A percentile compares a stretch with the other conserved stretches of the same genome.
phyloP scores from a whole-genome alignment of 2,797 vertebrate genomes.

The Gouania willdenowi region DNA sequence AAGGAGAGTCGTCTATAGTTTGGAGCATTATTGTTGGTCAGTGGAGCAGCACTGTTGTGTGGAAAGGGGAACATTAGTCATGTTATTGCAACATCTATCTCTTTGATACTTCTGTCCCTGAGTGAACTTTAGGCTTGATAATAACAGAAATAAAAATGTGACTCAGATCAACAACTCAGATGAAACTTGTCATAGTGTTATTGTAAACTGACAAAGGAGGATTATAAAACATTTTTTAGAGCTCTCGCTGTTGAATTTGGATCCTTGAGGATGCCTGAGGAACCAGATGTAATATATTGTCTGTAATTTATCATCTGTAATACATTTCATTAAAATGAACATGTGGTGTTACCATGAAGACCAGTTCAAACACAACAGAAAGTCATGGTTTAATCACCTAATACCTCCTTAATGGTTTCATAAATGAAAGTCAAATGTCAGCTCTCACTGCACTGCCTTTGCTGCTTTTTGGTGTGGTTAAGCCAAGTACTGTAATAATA shows the following conservation, averaged over 20 bases:
- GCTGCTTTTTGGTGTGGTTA: not conserved
- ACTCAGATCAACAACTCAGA: too few relatives aligned
- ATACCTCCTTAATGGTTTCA: not conserved
- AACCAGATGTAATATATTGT: constrained; percentile 51
- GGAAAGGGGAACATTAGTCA: constrained; percentile 26
- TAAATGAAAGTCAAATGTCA: not conserved
- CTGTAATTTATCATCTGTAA: constrained; percentile 32
- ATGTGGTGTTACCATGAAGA: constrained; percentile 56
- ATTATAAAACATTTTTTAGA: constrained; percentile 54
- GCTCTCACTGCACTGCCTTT: not conserved
- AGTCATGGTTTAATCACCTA: too few relatives aligned
- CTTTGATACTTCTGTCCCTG: constrained; percentile 30
- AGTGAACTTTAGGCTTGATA: constrained; percentile 32
- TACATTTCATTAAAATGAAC: constrained; percentile 49
- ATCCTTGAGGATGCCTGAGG: constrained; percentile 33
- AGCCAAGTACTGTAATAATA: too few relatives aligned
- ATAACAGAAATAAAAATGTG: too few relatives aligned
- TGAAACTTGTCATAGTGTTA: not conserved
- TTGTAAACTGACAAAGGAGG: constrained; percentile 27
- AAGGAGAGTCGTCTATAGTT: constrained; percentile 12
- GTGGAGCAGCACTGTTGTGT: constrained; percentile 20
- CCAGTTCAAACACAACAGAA: constrained; percentile 9
- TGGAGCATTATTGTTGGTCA: constrained; percentile 11
- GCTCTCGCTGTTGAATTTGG: constrained; percentile 29
- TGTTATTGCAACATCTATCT: constrained; percentile 39